Conservation (phyloP, 2,888 invertebrate species). For the Mesorhabditis belari region DNA sequence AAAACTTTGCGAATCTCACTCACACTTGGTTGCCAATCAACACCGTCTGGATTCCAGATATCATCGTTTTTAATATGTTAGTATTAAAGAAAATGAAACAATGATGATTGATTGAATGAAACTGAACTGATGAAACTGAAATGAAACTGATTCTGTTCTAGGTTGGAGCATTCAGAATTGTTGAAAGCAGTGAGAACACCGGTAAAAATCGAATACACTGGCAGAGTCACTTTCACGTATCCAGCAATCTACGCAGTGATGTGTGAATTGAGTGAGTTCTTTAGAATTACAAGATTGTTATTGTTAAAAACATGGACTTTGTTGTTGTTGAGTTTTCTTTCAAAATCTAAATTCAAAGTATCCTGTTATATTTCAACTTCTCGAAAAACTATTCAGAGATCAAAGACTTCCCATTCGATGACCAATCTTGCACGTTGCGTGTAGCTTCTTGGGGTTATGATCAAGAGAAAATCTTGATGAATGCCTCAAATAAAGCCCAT, state of each 20-base stretch:
- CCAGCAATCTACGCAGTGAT: constrained; percentile 42
- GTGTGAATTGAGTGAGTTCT: constrained; percentile 27
- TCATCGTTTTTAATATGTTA: constrained; percentile 82
- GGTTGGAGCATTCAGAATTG: constrained; percentile 35
- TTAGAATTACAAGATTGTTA: too few relatives aligned
- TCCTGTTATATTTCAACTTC: too few relatives aligned
- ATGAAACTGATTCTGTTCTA: constrained; percentile 10
- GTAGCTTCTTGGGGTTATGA: constrained; percentile 45
- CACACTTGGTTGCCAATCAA: constrained; percentile 76
- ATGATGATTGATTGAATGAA: not conserved
- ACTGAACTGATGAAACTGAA: not conserved
- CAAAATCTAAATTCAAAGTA: too few relatives aligned
- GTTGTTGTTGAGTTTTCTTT: too few relatives aligned
- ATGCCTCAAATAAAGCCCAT: constrained; percentile 24
- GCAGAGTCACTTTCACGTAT: constrained; percentile 34
- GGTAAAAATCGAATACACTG: constrained; percentile 27
- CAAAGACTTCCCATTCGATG: constrained; percentile 40
- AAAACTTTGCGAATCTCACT: constrained; percentile 74
- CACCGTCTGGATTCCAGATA: constrained; percentile 78
- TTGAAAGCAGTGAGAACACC: constrained; percentile 35
- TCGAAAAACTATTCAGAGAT: constrained; percentile 26
- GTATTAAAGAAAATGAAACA: constrained; percentile 50
- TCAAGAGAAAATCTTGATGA: constrained; percentile 33
- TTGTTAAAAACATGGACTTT: too few relatives aligned
- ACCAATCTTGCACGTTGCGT: constrained; percentile 34